These are phyloP conservation scores for Enoplolaimus lenunculus DNA, from an alignment of 2,888 invertebrate species.

Conservation along the genomic window DNA sequence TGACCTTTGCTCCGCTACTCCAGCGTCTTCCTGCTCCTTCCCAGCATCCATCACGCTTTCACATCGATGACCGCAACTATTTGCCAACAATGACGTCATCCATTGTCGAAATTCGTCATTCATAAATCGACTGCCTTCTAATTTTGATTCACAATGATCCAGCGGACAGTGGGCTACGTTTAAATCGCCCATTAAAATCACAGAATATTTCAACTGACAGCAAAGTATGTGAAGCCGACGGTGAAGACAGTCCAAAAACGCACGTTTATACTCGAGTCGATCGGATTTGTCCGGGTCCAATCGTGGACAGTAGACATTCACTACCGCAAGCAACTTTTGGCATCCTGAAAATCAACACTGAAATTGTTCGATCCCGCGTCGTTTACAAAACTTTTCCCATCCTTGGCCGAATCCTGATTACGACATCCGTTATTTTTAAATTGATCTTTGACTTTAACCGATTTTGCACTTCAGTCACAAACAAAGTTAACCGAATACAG, in stretches of 20 bases:
- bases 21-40: too few relatives aligned
- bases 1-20: too few relatives aligned
- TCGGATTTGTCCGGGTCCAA: slow-evolving; percentile 45
- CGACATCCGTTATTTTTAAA: too few relatives aligned
- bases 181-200: slow-evolving; percentile 43
- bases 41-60: too few relatives aligned
- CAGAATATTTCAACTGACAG: background rate
- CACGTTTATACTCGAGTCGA: slow-evolving; percentile 43
- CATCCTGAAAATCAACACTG: slow-evolving; percentile 14
- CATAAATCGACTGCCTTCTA: slow-evolving; percentile 24
- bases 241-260: slow-evolving; percentile 44
- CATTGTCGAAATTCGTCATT: slow-evolving; percentile 29
- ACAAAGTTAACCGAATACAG: too few relatives aligned
- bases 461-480: too few relatives aligned
- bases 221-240: slow-evolving; percentile 41
- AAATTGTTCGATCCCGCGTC: background rate
- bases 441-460: too few relatives aligned
- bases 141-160: slow-evolving; percentile 46
- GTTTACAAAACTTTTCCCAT: too few relatives aligned
- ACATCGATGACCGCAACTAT: too few relatives aligned
- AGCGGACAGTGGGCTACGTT: slow-evolving; percentile 45
- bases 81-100: background rate
- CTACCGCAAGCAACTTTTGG: slow-evolving; percentile 38
- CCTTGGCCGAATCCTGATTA: too few relatives aligned
- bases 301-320: slow-evolving; percentile 48